phyloP scores from a whole-genome alignment of 2,113 vertebrate species.

The Chrysochloris asiatica region DNA sequence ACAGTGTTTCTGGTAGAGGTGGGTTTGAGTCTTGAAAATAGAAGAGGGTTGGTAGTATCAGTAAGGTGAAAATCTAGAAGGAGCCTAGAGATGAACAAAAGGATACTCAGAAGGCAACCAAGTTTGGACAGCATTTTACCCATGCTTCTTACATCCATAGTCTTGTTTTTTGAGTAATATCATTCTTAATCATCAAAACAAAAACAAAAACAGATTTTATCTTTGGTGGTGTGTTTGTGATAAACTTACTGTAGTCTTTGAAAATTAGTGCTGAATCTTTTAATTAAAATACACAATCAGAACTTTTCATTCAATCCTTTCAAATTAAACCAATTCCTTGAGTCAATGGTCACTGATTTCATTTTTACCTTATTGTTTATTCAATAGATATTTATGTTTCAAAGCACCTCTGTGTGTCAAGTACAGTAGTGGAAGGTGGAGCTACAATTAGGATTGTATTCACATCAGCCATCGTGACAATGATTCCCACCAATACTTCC shows the following conservation, averaged over 20 bases:
- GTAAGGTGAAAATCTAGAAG: not conserved
- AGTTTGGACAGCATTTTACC: not conserved
- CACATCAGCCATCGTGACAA: not conserved
- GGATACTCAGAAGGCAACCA: not conserved
- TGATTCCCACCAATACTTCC: not conserved
- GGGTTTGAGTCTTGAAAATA: not conserved
- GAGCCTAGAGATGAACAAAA: not conserved
- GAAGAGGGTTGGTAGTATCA: not conserved
- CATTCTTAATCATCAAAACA: no score
- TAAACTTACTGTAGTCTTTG: not conserved
- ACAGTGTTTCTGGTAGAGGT: no score
- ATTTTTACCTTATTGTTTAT: not conserved
- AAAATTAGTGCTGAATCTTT: slow-evolving; percentile 14
- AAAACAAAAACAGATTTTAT: no score
- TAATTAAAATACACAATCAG: not conserved
- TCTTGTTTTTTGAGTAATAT: not conserved
- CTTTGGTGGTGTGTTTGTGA: not conserved
- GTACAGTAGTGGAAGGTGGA: not conserved
- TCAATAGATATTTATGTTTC: not conserved
- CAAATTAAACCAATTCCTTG: not conserved
- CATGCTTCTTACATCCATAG: not conserved
- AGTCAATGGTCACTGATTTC: not conserved
- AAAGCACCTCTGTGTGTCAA: not conserved
- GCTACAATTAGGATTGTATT: not conserved
- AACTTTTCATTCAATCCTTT: not conserved